phyloP scores from a whole-genome alignment of 2,888 invertebrate species.

The Hyposoter dolosus region DNA sequence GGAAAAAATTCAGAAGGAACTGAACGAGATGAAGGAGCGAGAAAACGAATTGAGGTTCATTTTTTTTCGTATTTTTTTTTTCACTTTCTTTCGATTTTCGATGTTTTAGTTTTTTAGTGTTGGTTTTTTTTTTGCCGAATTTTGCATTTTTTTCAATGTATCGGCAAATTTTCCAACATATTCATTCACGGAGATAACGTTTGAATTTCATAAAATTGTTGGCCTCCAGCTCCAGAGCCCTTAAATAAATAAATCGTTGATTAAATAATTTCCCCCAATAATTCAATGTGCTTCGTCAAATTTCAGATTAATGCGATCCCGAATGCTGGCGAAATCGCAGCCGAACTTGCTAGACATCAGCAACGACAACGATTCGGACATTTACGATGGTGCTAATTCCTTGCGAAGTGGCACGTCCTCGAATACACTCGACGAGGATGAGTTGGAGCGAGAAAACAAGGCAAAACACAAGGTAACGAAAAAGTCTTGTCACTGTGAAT shows the following conservation, averaged over 20 bases:
- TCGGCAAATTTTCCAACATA: too few relatives aligned
- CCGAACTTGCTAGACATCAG: slow-evolving; percentile 84
- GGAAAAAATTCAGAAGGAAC: slow-evolving; percentile 94
- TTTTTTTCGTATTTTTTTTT: slow-evolving; percentile 7
- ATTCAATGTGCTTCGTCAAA: not conserved
- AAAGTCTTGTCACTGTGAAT: not conserved
- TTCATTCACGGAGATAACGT: too few relatives aligned
- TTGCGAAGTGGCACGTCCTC: slow-evolving; percentile 80
- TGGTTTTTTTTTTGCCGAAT: not conserved
- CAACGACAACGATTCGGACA: slow-evolving; percentile 82
- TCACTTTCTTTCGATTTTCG: not conserved
- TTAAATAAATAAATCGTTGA: too few relatives aligned
- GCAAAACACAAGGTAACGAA: slow-evolving; percentile 79
- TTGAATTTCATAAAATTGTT: too few relatives aligned
- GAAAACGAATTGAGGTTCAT: slow-evolving; percentile 91
- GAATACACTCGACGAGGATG: slow-evolving; percentile 81
- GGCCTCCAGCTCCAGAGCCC: too few relatives aligned
- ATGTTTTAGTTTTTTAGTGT: not conserved
- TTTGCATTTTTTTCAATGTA: not conserved
- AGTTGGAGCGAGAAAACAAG: slow-evolving; percentile 78
- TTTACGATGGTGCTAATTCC: slow-evolving; percentile 81
- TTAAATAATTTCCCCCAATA: not conserved
- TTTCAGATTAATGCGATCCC: slow-evolving; percentile 83
- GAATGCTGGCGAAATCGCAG: slow-evolving; percentile 84
- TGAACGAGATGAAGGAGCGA: slow-evolving; percentile 93